Base-by-base conservation (phyloP, 23 tunicate genomes). In the Botrylloides violaceus region DNA sequence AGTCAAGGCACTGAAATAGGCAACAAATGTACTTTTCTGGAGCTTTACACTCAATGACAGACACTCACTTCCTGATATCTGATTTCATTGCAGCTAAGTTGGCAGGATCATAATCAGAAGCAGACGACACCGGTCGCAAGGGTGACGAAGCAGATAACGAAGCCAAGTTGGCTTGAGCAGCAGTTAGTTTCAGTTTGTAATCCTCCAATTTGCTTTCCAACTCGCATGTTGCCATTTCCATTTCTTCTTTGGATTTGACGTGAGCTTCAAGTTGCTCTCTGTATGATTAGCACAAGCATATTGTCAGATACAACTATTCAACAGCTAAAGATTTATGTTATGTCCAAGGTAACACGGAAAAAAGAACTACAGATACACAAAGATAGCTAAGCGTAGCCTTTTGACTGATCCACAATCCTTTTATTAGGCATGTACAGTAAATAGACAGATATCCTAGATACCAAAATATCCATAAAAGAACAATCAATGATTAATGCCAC, bases 51-150 rank as follows among this genome's bases (percentile, higher is more conserved):
- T 43, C 53, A 43, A 7, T 15, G 53, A 43, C 9, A 68, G 18
- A 19, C 0, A 0, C 83, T 29, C 35, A 79, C 92, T 71, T 79
- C 28, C 97, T 33, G 64, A 80, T 80, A 56, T 90, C 97, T 75
- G 83, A 82, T 56, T 79, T 90, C 63, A 90, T 56, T 2, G 97
- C 97, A 6, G 66, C 71, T 19, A 90, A 81, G 68, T 75, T 75
- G 49, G 79, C 71, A 26, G 97, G 86, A 50, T 90, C 89, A 68
- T 90, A 90, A 53, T 90, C 97, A 21, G 97, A 83, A 78, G 81
- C 75, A 29, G 83, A 84, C 20, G 97, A 90, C 31, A 75, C 29
- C 28, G 89, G 78, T 64, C 95, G 62, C 82, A 80, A 34, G 33
- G 95, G 89, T 19, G 88, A 76, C 30, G 90, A 79, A 37, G 75